Conservation (phyloP, 1,140 invertebrate species). For the Listronotus oregonensis region DNA sequence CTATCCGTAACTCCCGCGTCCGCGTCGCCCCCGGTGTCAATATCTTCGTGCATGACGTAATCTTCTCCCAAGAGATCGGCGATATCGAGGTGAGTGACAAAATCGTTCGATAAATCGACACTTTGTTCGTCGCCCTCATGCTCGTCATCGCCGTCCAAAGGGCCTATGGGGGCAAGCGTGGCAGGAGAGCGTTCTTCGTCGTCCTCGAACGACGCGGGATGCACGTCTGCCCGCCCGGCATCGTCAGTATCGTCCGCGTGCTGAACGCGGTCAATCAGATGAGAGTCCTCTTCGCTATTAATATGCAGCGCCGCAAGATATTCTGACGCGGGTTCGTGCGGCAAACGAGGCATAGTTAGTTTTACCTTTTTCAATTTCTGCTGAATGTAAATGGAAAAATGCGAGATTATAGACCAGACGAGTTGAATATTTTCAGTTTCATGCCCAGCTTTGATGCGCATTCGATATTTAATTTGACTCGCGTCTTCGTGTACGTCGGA, state of each 20-base stretch:
- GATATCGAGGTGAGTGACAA: not conserved
- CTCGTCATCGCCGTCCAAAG: not conserved
- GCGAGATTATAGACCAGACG: slow-evolving; percentile 1
- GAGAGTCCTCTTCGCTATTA: slow-evolving; percentile 1
- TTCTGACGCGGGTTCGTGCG: not conserved
- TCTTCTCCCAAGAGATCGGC: not conserved
- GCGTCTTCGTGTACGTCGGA: not conserved
- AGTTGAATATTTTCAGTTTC: not conserved
- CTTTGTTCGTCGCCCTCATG: not conserved
- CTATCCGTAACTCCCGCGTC: slow-evolving; percentile 1
- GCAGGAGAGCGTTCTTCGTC: not conserved
- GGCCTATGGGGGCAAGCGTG: not conserved
- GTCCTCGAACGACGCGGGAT: not conserved
- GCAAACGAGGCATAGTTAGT: not conserved
- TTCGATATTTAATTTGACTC: slow-evolving; percentile 1
- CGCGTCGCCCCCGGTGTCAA: not conserved
- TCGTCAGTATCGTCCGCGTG: not conserved
- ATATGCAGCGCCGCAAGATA: not conserved
- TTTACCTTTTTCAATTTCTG: not conserved
- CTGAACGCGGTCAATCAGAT: slow-evolving; percentile 1
- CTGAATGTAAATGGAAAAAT: slow-evolving; percentile 1
- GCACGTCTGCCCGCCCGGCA: not conserved
- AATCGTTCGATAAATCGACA: slow-evolving; percentile 1
- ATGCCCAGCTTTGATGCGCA: not conserved
- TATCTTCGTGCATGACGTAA: slow-evolving; percentile 1